phyloP scores from a whole-genome alignment of 2,797 vertebrate species.

The Coracias cyanogaster region DNA sequence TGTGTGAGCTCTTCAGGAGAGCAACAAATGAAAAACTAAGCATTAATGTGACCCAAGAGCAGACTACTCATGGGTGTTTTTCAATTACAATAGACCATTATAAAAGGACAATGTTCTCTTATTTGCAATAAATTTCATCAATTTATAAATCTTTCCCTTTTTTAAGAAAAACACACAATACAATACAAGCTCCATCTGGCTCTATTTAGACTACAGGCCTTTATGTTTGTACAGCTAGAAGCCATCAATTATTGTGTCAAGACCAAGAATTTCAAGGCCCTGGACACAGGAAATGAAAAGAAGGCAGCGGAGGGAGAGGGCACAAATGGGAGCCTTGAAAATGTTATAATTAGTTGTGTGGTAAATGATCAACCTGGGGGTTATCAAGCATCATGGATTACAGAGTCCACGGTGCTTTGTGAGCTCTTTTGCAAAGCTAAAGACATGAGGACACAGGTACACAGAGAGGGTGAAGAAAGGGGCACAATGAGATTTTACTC shows the following conservation, averaged over 20 bases:
- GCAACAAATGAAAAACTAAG: conserved; percentile 29
- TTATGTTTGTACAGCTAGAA: conserved; percentile 43
- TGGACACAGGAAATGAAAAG: conserved; percentile 41
- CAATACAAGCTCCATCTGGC: conserved; percentile 49
- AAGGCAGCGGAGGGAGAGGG: neutral
- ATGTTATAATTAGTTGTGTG: neutral
- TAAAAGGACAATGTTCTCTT: conserved; percentile 20
- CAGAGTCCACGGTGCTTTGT: rapidly evolving
- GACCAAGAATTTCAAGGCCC: conserved; percentile 18
- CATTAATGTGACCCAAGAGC: conserved; percentile 13
- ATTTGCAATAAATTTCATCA: conserved; percentile 52
- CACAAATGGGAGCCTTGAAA: neutral
- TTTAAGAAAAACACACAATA: conserved; percentile 49
- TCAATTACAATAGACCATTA: conserved; percentile 26
- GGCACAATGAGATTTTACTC: neutral
- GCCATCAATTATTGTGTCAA: conserved; percentile 4
- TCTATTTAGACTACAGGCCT: conserved; percentile 28
- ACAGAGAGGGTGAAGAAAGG: neutral
- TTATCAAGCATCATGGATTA: neutral
- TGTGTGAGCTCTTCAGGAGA: conserved; percentile 37
- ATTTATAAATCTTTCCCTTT: conserved; percentile 52
- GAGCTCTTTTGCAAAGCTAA: neutral
- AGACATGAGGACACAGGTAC: neutral
- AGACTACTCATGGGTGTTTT: conserved; percentile 4
- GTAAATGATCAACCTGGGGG: neutral